Percentiles rank a stretch among this genome's conserved stretches.
These are phyloP conservation scores for Caenorhabditis panamensis DNA, from an alignment of 2,888 invertebrate species.

Conservation along the genomic window DNA sequence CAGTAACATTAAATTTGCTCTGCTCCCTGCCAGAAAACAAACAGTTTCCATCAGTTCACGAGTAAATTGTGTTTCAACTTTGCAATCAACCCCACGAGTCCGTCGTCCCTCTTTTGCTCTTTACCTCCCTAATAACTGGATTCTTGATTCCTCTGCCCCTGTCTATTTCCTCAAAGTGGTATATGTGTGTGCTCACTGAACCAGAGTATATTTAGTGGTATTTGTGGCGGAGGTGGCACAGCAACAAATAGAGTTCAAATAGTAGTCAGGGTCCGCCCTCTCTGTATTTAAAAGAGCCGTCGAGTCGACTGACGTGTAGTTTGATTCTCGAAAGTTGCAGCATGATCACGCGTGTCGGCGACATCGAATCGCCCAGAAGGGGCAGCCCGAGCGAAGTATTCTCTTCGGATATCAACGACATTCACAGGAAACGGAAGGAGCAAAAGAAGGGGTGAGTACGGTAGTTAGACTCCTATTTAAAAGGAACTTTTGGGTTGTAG, in stretches of 20 bases:
- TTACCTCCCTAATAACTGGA: conserved; percentile 39
- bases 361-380: conserved; percentile 63
- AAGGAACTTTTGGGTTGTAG: no score
- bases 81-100: conserved; percentile 13
- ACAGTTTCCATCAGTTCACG: conserved; percentile 4
- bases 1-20: conserved; percentile 3
- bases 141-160: conserved; percentile 22
- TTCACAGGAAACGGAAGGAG: conserved; percentile 68
- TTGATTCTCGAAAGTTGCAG: conserved; percentile 27
- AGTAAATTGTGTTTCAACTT: conserved; percentile 6
- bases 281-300: conserved; percentile 26
- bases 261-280: conserved; percentile 44
- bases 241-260: conserved; percentile 55
- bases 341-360: conserved; percentile 64
- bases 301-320: conserved; percentile 22
- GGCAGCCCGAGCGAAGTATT: conserved; percentile 77
- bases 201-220: conserved; percentile 58
- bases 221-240: conserved; percentile 48
- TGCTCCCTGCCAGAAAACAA: not conserved
- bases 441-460: conserved; percentile 42
- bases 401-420: conserved; percentile 75
- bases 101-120: conserved; percentile 21
- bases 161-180: conserved; percentile 17
- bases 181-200: conserved; percentile 55
- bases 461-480: not conserved